Base-by-base conservation (phyloP, 2,888 invertebrate species). In the Tipula confusa region DNA sequence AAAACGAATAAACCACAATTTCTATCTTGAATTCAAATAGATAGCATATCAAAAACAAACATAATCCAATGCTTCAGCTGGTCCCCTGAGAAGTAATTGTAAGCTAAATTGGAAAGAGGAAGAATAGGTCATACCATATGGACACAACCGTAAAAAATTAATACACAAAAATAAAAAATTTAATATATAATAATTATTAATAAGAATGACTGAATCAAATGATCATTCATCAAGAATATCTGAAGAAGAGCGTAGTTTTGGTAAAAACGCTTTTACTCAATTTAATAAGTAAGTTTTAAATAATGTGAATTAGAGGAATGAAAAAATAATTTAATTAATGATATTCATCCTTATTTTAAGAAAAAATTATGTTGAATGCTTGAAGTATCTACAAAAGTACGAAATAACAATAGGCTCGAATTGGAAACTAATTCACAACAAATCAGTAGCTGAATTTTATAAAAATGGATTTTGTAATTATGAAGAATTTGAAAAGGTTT, bases 401-500 rank as follows among this genome's bases (percentile, higher is more conserved):
- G 82, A 84, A 36, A 33, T 33, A 24, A 38, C 83, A n/a, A 36
- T 83, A 7, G 82, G 64, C 7, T 24, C 81, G 6, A 36, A 84
- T 29, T 79, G 29, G n/a, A 83, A 82, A 87, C 93, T 96, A 1
- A 91, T 92, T 80, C 96, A 96, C 87, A 98, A 98, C 88, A 95
- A 94, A 89, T 94, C 95, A 29, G 93, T 98, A 0, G 93, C 93
- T 0, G 95, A 96, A 87, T 97, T 95, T 89, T 95, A 94, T 88
- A 93, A 93, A 85, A 92, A 92, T 84, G 94, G 94, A 82, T 92
- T 94, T 87, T 94, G 93, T 86, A 94, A 95, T 86, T 93, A 94
- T 13, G 94, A 95, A 83, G 91, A 92, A 83, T 94, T 96, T 86
- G 92, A 93, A 85, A 94, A 93, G 86, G 91, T 92, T 83, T 89